These are phyloP conservation scores for Cotesia chilonis DNA, from an alignment of 1,140 invertebrate genomes.

Conservation along the genomic window DNA sequence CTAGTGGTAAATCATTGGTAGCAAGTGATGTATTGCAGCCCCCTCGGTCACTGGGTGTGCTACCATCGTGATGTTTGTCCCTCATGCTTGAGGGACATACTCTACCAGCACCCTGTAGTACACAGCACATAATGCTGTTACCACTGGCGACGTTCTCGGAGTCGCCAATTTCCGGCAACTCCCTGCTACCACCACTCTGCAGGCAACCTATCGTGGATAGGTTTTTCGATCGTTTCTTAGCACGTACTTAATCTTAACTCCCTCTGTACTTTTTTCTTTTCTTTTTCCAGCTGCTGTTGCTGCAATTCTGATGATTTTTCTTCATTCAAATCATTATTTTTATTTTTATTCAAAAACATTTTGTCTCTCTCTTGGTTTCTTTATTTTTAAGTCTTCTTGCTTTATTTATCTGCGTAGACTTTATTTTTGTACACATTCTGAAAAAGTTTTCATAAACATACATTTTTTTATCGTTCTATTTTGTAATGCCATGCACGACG, in stretches of 20 bases:
- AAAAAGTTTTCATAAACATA: too few species aligned
- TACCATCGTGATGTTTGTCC: constrained; percentile 45
- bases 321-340: background rate
- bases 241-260: constrained; percentile 10
- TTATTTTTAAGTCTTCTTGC: too few species aligned
- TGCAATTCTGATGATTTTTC: background rate
- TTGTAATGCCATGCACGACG: too few species aligned
- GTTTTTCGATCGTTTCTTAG: constrained; percentile 42
- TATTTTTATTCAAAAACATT: background rate
- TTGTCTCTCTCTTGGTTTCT: too few species aligned
- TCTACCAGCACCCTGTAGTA: constrained; percentile 56
- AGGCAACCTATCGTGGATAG: constrained; percentile 59
- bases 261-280: background rate
- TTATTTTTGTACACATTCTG: too few species aligned
- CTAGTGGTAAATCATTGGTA: constrained; percentile 53
- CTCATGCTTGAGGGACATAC: constrained; percentile 54
- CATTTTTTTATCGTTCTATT: too few species aligned
- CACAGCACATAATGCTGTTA: constrained; percentile 57
- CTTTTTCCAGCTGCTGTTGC: background rate
- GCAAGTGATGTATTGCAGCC: constrained; percentile 38
- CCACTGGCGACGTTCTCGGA: constrained; percentile 40
- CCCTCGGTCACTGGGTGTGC: constrained; percentile 35
- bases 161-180: constrained; percentile 49
- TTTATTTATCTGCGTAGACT: too few species aligned
- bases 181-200: constrained; percentile 56